Evolutionary conservation across 2,797 vertebrate genomes (phyloP).

Genomic region (Tapirus indicus): DNA sequence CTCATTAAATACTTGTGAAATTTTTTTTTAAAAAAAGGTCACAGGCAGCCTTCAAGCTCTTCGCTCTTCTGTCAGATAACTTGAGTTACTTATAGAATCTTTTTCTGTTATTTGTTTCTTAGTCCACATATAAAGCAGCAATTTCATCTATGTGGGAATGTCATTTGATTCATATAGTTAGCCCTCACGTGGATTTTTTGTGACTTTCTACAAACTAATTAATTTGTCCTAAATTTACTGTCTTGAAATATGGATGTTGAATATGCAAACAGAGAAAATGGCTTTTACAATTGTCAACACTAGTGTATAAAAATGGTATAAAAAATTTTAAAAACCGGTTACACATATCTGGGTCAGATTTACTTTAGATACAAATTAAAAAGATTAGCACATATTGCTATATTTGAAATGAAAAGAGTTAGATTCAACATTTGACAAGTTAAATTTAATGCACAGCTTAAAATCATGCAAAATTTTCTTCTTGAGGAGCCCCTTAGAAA

Average conservation of each 20-base stretch:
- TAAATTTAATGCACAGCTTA: background rate
- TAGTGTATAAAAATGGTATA: background rate
- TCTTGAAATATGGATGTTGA: background rate
- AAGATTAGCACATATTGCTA: background rate
- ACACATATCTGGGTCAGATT: background rate
- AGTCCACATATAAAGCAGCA: background rate
- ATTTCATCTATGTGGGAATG: background rate
- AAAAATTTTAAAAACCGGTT: background rate
- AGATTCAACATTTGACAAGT: background rate
- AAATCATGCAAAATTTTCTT: background rate
- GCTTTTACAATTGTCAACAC: background rate
- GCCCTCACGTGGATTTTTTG: background rate
- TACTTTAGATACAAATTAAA: background rate
- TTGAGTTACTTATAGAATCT: background rate
- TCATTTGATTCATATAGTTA: background rate
- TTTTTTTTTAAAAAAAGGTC: background rate
- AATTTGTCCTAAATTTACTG: background rate
- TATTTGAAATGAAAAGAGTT: constrained; percentile 37
- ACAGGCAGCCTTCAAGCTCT: background rate
- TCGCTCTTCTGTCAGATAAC: background rate
- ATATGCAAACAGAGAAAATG: background rate
- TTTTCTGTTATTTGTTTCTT: background rate
- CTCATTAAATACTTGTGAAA: background rate
- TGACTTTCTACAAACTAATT: background rate
- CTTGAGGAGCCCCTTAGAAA: background rate